phyloP scores from a whole-genome alignment of 2,797 vertebrate species.

The Tauraco hartlaubi region DNA sequence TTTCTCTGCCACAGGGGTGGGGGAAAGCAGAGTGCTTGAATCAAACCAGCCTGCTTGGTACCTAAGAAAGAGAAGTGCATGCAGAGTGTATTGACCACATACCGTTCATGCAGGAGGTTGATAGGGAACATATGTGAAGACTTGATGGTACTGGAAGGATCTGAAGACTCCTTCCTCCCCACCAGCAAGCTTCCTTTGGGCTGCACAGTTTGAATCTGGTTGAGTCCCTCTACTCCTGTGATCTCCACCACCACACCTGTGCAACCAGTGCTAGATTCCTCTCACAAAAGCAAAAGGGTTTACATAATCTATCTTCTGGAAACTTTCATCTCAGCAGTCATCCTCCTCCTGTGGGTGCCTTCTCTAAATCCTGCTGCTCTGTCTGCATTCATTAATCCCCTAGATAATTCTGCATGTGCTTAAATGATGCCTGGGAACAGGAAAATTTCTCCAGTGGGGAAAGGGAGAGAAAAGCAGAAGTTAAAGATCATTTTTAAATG shows the following conservation, averaged over 20 bases:
- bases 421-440: constrained; percentile 13
- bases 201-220: not conserved
- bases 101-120: not conserved
- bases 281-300: not conserved
- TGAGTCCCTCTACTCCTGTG: not conserved
- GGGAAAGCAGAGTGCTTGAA: not conserved
- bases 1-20: not conserved
- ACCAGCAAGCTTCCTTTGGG: not conserved
- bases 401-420: constrained; percentile 6
- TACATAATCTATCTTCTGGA: not conserved
- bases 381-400: not conserved
- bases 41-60: not conserved
- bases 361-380: not conserved
- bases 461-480: not conserved
- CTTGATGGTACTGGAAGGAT: not conserved
- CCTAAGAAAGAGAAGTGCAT: not conserved
- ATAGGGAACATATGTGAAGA: not conserved
- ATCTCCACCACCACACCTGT: not conserved
- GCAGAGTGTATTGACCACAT: not conserved
- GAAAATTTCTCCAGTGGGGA: not conserved
- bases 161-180: not conserved
- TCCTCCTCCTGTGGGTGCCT: not conserved
- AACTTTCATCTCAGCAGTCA: not conserved
- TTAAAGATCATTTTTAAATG: not conserved
- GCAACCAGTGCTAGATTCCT: not conserved